These are phyloP conservation scores for Apantesis nais DNA, from an alignment of 2,888 invertebrate species.

Conservation along the genomic window DNA sequence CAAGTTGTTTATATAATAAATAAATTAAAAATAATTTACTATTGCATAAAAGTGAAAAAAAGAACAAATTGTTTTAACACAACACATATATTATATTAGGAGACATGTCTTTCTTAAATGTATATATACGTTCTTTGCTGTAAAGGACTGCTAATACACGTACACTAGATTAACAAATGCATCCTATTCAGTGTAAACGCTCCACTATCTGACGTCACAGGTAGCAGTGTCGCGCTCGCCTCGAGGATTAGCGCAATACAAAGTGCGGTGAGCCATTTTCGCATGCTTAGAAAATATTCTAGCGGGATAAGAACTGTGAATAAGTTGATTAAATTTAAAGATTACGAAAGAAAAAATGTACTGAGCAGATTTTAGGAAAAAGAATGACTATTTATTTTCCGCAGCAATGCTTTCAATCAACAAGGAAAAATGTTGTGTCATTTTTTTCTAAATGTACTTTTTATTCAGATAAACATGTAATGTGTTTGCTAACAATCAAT, in stretches of 20 bases:
- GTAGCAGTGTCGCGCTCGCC: slow-evolving; percentile 21
- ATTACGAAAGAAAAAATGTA: slow-evolving; percentile 5
- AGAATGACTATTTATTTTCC: not conserved
- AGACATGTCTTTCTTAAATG: not conserved
- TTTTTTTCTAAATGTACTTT: too few relatives aligned
- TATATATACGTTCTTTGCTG: not conserved
- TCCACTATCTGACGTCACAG: slow-evolving; percentile 24
- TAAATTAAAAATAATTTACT: too few relatives aligned
- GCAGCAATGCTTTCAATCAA: not conserved
- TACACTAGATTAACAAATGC: not conserved
- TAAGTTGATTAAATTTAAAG: slow-evolving; percentile 7
- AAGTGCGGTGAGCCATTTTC: slow-evolving; percentile 39
- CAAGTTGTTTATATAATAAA: too few relatives aligned
- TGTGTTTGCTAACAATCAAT: not conserved
- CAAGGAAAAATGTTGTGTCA: too few relatives aligned
- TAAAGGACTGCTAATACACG: not conserved
- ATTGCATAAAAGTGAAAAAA: too few relatives aligned
- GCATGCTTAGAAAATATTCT: slow-evolving; percentile 28
- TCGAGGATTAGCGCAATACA: slow-evolving; percentile 39
- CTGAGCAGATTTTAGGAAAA: slow-evolving; percentile 5
- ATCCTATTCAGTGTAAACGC: slow-evolving; percentile 21
- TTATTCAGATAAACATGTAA: too few relatives aligned
- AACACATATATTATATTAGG: not conserved
- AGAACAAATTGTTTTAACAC: not conserved
- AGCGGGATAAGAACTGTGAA: slow-evolving; percentile 17